phyloP scores from a whole-genome alignment of 1,140 invertebrate genomes.

The Myzus persicae region DNA sequence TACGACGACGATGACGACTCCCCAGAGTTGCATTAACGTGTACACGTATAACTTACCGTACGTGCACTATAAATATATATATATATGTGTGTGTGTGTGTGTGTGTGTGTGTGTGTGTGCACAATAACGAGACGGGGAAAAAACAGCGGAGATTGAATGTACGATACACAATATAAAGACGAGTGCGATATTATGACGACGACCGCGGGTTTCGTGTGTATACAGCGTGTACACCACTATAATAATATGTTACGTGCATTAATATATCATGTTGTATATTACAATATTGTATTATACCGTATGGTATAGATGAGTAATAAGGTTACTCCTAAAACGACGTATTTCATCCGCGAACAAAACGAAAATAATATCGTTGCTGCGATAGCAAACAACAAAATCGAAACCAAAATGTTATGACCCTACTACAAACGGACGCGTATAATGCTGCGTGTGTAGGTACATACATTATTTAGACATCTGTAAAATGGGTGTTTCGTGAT shows the following conservation, averaged over 20 bases:
- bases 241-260: no score
- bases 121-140: neutral
- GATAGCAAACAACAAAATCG: neutral
- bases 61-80: neutral
- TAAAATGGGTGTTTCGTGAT: neutral
- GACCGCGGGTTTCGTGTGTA: neutral
- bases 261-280: neutral
- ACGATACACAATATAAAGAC: neutral
- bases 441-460: neutral
- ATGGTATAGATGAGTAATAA: neutral
- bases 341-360: neutral
- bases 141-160: conserved; percentile 28
- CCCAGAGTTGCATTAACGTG: conserved; percentile 44
- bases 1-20: conserved; percentile 34
- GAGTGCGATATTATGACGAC: neutral
- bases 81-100: neutral
- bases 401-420: neutral
- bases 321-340: neutral
- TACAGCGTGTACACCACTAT: no score
- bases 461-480: neutral
- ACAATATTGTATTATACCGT: neutral
- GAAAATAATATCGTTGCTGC: neutral
- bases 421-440: neutral
- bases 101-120: neutral
- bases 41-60: neutral